phyloP scores from a whole-genome alignment of 2,888 invertebrate genomes.

The Junonia oenone region DNA sequence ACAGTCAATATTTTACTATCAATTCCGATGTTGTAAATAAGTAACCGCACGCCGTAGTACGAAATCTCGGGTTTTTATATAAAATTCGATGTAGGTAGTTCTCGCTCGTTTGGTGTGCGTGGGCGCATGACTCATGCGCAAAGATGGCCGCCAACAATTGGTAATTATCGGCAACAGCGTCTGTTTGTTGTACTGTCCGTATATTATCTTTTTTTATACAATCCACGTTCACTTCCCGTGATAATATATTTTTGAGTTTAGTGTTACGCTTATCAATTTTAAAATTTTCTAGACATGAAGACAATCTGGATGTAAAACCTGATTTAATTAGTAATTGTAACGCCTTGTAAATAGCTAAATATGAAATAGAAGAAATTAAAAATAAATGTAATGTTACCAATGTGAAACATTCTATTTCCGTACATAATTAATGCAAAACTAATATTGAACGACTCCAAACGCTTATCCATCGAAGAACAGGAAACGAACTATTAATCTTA shows the following conservation, averaged over 20 bases:
- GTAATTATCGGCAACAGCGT: conserved; percentile 50
- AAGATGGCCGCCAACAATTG: conserved; percentile 63
- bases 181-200: conserved; percentile 29
- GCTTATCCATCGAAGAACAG: conserved; percentile 4
- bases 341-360: no score
- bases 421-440: background rate
- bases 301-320: background rate
- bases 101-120: conserved; percentile 49
- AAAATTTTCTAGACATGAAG: background rate
- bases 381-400: no score
- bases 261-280: background rate
- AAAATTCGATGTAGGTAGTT: conserved; percentile 24
- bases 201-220: conserved; percentile 23
- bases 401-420: no score
- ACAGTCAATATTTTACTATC: background rate
- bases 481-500: conserved; percentile 11
- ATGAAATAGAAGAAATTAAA: no score
- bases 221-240: conserved; percentile 14
- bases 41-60: conserved; percentile 5
- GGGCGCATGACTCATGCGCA: conserved; percentile 54
- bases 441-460: background rate
- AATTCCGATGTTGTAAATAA: conserved; percentile 1
- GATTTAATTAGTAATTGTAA: no score
- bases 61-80: conserved; percentile 22
- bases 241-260: conserved; percentile 8